Evolutionary conservation across 2,888 invertebrate species (phyloP), one percentile per base, ranked within the genome.

Genomic region (Cerastoderma edule): DNA sequence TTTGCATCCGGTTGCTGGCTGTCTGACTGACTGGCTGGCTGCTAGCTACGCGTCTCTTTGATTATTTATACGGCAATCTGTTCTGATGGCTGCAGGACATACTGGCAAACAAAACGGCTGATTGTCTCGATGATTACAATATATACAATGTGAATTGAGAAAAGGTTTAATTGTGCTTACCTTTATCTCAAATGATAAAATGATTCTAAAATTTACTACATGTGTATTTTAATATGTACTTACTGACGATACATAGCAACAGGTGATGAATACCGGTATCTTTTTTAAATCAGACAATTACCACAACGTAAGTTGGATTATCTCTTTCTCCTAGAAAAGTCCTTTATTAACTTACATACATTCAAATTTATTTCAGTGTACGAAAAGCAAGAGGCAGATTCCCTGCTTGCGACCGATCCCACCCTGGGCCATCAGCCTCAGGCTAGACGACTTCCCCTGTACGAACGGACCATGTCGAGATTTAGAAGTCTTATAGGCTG

Each of bases 401-500:
- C 39, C 0, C 28, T 65, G 46, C 30, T 65, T 24, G 46, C 46
- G 19, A 27, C 48, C 30, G 28, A 65, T 46, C 64, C 64, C 1
- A 46, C 46, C 30, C 28, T 30, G n/a, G 64, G 46, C 19, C 24
- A 65, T 19, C 46, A 27, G 5, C 64, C 46, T 16, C 24, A 39
- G n/a, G 13, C 44, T 1, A 22, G 35, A 24, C 22, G 46, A n/a
- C 64, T 28, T 8, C n/a, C 46, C 22, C 46, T 65, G 27, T 65
- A 65, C 44, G 64, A 65, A 28, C 46, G 64, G 19, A 65, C 44
- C 13, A 22, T 65, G 30, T 24, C 27, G 10, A 65, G 46, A 46
- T 65, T 65, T 46, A 27, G 64, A 30, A 65, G 64, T 28, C 46
- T 65, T 2, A 16, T 65, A 28, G 44, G 64, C 28, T 65, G 46